Evolutionary conservation across 2,113 vertebrate genomes (phyloP).

Genomic region (Amphilophus citrinellus): DNA sequence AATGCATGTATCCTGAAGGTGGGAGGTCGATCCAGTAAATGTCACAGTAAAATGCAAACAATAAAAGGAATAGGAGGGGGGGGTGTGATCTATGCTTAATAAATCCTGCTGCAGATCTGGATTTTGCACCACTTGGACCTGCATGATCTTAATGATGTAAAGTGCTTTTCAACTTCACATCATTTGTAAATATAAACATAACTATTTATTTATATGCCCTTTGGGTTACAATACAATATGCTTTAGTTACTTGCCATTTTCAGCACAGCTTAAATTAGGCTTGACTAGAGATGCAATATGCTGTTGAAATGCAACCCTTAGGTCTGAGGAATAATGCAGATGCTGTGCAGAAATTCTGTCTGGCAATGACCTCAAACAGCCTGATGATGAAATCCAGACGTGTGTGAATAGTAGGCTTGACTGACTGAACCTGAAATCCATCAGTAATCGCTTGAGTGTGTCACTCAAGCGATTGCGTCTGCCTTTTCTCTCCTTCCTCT

Average conservation of each 20-base stretch:
- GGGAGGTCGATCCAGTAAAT: constrained; percentile 20
- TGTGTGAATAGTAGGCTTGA: neutral
- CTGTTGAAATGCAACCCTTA: neutral
- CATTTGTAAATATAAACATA: neutral
- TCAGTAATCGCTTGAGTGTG: constrained; percentile 6
- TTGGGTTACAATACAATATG: neutral
- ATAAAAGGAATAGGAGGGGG: neutral
- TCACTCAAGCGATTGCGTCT: neutral
- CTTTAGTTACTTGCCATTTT: neutral
- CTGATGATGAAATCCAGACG: constrained; percentile 14
- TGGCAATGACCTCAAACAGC: constrained; percentile 7
- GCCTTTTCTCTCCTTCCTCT: neutral
- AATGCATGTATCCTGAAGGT: constrained; percentile 3
- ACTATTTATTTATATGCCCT: neutral
- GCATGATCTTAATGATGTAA: neutral
- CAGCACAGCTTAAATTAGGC: neutral
- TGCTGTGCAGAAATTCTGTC: neutral
- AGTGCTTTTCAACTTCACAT: neutral
- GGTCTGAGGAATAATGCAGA: neutral
- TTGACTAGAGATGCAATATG: neutral
- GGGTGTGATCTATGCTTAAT: neutral
- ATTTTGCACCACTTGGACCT: neutral
- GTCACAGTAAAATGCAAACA: constrained; percentile 18
- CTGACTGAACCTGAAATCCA: constrained; percentile 16
- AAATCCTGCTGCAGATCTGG: constrained; percentile 1